phyloP scores from a whole-genome alignment of 2,888 invertebrate species.

The Netelia inedita region DNA sequence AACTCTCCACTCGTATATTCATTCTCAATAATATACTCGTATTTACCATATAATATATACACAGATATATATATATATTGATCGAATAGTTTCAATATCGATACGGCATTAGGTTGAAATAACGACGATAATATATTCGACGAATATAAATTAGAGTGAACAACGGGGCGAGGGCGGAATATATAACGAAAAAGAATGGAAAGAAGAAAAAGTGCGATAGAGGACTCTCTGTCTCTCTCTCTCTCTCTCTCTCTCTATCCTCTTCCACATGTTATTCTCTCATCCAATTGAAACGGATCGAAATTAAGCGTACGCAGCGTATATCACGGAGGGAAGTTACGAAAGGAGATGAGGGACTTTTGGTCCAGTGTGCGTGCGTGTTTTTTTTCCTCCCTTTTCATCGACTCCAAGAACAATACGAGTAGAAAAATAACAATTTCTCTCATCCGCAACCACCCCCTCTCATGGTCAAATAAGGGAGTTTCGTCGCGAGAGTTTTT shows the following conservation, averaged over 20 bases:
- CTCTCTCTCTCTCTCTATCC: not conserved
- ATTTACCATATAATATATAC: not conserved
- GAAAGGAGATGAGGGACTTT: not conserved
- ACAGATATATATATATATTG: not conserved
- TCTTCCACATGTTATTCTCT: conserved; percentile 24
- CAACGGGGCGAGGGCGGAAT: conserved; percentile 8
- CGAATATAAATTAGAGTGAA: conserved; percentile 54
- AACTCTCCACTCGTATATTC: conserved; percentile 8
- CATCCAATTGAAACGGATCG: conserved; percentile 3
- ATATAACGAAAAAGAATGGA: not conserved
- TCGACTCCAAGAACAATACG: conserved; percentile 9
- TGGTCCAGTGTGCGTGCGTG: not conserved
- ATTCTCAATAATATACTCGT: not conserved
- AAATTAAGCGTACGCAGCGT: not conserved
- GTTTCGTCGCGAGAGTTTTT: not conserved
- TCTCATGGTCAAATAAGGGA: not conserved
- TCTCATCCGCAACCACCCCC: too few species aligned
- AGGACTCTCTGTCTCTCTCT: not conserved
- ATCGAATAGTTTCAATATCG: conserved; percentile 15
- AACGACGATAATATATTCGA: conserved; percentile 54
- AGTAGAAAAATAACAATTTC: conserved; percentile 6
- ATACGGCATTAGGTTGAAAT: conserved; percentile 47
- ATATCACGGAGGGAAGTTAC: not conserved
- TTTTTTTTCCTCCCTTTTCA: not conserved
- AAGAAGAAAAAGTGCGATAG: not conserved